Percentiles rank a stretch among this genome's conserved stretches.
Conservation (phyloP, 2,797 vertebrate genomes). For the Craterocephalus amniculus region DNA sequence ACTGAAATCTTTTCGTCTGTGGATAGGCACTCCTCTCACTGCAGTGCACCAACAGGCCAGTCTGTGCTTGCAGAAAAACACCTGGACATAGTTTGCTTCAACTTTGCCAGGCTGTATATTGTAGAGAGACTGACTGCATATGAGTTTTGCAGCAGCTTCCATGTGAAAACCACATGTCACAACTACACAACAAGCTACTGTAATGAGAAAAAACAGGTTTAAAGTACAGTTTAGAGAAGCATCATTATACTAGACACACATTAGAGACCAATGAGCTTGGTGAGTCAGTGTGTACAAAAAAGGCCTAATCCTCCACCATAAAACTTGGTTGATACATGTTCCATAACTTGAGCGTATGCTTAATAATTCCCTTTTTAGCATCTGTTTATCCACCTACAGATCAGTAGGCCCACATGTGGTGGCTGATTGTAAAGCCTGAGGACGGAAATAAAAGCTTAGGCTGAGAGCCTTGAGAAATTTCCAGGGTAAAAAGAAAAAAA, state of each 20-base stretch:
- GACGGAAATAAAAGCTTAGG: conserved; percentile 49
- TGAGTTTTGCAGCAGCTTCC: conserved; percentile 7
- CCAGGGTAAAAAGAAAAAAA: conserved; percentile 19
- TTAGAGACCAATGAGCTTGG: conserved; percentile 38
- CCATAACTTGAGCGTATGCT: background rate
- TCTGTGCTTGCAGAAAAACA: conserved; percentile 36
- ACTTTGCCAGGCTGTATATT: background rate
- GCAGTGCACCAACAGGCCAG: conserved; percentile 15
- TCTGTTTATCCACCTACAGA: conserved; percentile 39
- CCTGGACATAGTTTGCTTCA: conserved; percentile 23
- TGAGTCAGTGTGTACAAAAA: conserved; percentile 59
- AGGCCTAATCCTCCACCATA: too few species aligned
- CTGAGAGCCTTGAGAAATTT: conserved; percentile 43
- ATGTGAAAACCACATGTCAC: conserved; percentile 20
- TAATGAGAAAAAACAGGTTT: conserved; percentile 1
- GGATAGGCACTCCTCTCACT: conserved; percentile 26
- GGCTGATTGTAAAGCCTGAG: conserved; percentile 47
- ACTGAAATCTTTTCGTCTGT: conserved; percentile 44
- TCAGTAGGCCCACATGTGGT: conserved; percentile 10
- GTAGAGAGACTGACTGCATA: conserved; percentile 7
- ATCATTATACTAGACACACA: conserved; percentile 3
- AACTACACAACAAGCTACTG: background rate
- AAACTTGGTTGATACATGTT: too few species aligned
- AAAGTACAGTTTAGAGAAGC: background rate
- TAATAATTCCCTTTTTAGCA: background rate